Conservation (phyloP, 2,113 vertebrate genomes). For the Puma concolor region DNA sequence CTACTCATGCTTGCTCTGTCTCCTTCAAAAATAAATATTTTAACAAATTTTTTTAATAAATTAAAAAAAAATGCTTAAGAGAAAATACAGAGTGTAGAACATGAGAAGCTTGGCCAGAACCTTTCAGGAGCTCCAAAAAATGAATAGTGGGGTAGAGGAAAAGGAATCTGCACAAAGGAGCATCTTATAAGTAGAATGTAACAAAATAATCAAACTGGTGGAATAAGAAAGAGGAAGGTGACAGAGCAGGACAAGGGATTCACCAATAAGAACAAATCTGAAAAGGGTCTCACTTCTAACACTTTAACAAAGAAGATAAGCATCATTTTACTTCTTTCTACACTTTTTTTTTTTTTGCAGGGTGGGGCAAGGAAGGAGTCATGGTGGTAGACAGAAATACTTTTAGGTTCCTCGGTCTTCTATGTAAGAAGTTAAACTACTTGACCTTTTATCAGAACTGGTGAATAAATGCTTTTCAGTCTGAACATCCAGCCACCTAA, state of each 20-base stretch:
- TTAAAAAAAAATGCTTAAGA: not conserved
- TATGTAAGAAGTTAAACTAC: not conserved
- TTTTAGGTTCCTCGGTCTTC: not conserved
- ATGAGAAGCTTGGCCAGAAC: not conserved
- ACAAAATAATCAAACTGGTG: not conserved
- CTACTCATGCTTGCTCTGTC: too few relatives aligned
- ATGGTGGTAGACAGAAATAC: fast-evolving
- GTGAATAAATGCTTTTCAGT: not conserved
- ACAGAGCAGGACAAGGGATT: not conserved
- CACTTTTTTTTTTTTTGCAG: not conserved
- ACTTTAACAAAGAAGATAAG: not conserved
- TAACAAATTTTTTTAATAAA: too few relatives aligned
- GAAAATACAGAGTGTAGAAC: not conserved
- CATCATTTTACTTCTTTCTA: not conserved
- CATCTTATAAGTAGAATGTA: not conserved
- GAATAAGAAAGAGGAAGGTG: not conserved
- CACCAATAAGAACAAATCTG: not conserved
- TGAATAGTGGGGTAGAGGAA: not conserved
- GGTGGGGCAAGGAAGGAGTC: not conserved
- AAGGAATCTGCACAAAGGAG: not conserved
- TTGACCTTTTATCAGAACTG: conserved; percentile 39
- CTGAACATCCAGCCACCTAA: not conserved
- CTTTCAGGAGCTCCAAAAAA: not conserved
- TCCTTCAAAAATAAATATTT: too few relatives aligned
- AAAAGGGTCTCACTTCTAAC: not conserved